Evolutionary conservation across 2,113 vertebrate species (phyloP), one percentile per base, ranked within the genome.

Genomic region (Pica pica): DNA sequence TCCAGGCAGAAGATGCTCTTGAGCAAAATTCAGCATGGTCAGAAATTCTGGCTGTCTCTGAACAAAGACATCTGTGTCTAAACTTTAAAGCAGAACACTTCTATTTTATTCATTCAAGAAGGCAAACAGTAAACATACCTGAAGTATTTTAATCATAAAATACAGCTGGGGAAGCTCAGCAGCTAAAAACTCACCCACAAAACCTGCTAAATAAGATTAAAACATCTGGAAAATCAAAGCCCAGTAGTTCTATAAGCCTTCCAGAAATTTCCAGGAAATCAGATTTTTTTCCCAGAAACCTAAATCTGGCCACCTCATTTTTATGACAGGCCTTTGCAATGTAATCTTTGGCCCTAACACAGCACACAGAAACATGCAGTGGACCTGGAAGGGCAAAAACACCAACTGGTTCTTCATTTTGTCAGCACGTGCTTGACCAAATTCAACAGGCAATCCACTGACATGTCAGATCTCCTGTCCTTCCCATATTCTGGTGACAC

Each of bases 401-500:
- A 5, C 14, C 42, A 1, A 17, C 1, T 16, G 13, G 8, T 28
- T 68, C 65, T 74, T 53, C 28, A 11, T 83, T 83, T 41, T 80
- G 27, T 16, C 64, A 83, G 37, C 28, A 22, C 0, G 4, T 27
- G 33, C 33, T 55, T 81, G 26, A 70, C 13, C 19, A 67, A 77
- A 55, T 22, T 39, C 0, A 1, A 46, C 21, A 33, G 26, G 21
- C 64, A 57, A 81, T n/a, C 35, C 73, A 61, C 16, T 33, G 47
- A 63, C 27, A 28, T 0, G 0, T 2, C 3, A 9, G 5, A 35
- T 47, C 30, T 55, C 52, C 24, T 5, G 2, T 37, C 31, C 53
- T 68, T 71, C 35, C 27, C 47, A 35, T 46, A 50, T 53, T 70
- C 35, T 68, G 33, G 47, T n/a, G 31, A 31, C 24, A 11, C 1